These are phyloP conservation scores for Mythimna lalbum DNA, from an alignment of 2,888 invertebrate genomes.

Conservation along the genomic window DNA sequence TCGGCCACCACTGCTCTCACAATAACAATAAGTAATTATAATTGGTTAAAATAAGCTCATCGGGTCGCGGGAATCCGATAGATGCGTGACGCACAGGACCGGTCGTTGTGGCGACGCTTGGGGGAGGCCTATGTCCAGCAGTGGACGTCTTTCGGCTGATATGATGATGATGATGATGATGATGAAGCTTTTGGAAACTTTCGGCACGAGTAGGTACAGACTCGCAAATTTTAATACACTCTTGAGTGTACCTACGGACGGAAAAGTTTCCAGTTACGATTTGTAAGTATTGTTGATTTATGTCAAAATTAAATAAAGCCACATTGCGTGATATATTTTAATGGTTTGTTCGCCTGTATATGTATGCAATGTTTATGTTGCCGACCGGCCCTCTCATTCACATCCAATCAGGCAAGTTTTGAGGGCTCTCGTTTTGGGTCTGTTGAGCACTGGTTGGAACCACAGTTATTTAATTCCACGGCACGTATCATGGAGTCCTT, in stretches of 20 bases:
- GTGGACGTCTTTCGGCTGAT: too few species aligned
- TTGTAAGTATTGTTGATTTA: conserved; percentile 7
- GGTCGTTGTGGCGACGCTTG: too few species aligned
- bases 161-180: too few species aligned
- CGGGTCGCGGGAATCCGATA: too few species aligned
- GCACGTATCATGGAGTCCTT: conserved; percentile 4
- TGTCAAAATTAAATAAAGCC: conserved; percentile 27
- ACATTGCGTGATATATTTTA: background rate
- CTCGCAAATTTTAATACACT: background rate
- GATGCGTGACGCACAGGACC: too few species aligned
- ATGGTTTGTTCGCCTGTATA: background rate
- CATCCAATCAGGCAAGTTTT: conserved; percentile 46
- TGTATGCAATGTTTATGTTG: conserved; percentile 27
- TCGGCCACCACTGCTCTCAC: too few species aligned
- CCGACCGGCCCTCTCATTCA: conserved; percentile 10
- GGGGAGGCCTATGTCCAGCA: too few species aligned
- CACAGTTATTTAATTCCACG: conserved; percentile 25
- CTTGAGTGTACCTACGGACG: background rate
- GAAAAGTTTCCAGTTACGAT: conserved; percentile 14
- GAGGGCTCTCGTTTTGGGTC: conserved; percentile 14
- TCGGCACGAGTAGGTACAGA: background rate
- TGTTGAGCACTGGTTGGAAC: conserved; percentile 6
- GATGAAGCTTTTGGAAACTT: background rate
- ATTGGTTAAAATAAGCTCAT: conserved; percentile 12
- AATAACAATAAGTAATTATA: conserved; percentile 11